A percentile compares a stretch with the other conserved stretches of the same genome.
Conservation (phyloP, 1,140 invertebrate genomes). For the Chironomus striatipennis region DNA sequence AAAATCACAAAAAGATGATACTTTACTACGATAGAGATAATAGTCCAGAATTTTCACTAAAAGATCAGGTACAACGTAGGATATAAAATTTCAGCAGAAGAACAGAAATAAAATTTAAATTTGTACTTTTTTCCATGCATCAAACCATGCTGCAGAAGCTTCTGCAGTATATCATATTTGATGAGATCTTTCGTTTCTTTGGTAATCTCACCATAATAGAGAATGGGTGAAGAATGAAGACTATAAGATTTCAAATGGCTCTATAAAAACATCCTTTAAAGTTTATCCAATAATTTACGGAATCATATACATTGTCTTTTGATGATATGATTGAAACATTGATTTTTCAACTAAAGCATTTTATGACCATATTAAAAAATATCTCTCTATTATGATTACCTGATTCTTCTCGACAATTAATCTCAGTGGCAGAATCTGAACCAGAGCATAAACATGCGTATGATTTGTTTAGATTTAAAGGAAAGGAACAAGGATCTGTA, state of each 20-base stretch:
- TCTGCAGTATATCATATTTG: neutral
- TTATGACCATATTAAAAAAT: constrained; percentile 16
- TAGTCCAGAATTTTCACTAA: too few relatives aligned
- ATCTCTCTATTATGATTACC: constrained; percentile 21
- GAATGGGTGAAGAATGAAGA: neutral
- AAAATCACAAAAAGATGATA: too few relatives aligned
- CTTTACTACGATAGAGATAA: too few relatives aligned
- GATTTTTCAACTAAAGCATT: neutral
- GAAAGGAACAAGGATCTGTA: constrained; percentile 3
- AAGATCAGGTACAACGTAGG: too few relatives aligned
- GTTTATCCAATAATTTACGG: neutral
- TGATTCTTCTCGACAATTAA: constrained; percentile 3
- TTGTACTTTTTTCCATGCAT: neutral
- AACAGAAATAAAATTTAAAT: neutral
- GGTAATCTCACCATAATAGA: neutral
- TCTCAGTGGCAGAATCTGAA: neutral
- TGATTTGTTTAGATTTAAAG: neutral
- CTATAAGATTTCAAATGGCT: neutral
- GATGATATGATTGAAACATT: neutral
- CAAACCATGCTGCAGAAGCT: constrained; percentile 5
- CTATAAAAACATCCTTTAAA: neutral
- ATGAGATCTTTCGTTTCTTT: neutral
- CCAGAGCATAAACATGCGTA: neutral
- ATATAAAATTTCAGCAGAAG: neutral
- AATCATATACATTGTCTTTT: neutral